Conservation (phyloP, 2,113 vertebrate genomes). For the Rhynchomys soricoides region DNA sequence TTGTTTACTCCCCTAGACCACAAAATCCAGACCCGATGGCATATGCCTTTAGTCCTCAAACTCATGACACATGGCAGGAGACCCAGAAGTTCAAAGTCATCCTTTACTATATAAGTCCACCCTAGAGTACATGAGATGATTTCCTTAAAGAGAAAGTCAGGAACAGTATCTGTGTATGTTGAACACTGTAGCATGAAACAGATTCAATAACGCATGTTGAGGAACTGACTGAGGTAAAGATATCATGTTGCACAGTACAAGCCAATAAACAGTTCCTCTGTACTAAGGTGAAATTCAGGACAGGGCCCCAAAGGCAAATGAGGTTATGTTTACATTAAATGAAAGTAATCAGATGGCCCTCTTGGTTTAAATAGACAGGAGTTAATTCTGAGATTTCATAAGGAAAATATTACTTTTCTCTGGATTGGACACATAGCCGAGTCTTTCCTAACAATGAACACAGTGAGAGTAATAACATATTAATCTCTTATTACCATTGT, state of each 20-base stretch:
- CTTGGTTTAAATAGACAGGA: constrained; percentile 27
- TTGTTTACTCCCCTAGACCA: background rate
- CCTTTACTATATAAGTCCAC: background rate
- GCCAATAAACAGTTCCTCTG: background rate
- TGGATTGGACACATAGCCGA: constrained; percentile 20
- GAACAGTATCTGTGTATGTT: background rate
- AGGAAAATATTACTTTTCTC: constrained; percentile 27
- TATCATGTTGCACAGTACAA: background rate
- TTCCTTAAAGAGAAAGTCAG: background rate
- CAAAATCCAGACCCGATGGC: background rate
- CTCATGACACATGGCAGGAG: background rate
- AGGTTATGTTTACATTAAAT: background rate
- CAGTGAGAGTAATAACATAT: background rate
- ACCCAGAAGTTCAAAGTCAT: background rate
- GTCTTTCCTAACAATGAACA: constrained; percentile 18
- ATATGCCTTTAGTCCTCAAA: background rate
- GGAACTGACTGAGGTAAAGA: background rate
- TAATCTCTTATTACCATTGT: background rate
- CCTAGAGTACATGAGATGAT: background rate
- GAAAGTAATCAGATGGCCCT: background rate
- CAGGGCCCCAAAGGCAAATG: background rate
- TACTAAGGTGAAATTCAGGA: background rate
- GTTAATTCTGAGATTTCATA: background rate
- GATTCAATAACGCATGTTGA: background rate
- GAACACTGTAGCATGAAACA: background rate